These are phyloP conservation scores for Zaprionus taronus DNA, from an alignment of 1,140 invertebrate species.

Conservation along the genomic window DNA sequence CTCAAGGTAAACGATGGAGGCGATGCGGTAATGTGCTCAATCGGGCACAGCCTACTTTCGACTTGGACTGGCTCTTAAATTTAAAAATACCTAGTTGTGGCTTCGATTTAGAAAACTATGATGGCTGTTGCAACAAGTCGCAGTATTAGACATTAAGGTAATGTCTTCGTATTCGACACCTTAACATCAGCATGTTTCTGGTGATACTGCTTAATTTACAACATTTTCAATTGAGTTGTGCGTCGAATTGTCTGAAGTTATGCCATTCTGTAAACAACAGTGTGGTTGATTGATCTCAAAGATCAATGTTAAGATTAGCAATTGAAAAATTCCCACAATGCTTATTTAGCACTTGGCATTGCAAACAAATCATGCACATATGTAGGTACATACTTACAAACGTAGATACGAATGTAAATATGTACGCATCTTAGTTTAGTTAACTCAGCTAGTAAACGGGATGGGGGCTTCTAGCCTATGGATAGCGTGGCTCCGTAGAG, in stretches of 20 bases:
- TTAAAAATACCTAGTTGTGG: neutral
- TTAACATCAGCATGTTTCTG: neutral
- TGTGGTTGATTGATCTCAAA: constrained; percentile 50
- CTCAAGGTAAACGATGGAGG: constrained; percentile 4
- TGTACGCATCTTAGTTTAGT: neutral
- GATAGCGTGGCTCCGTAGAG: neutral
- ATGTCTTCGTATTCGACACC: constrained; percentile 22
- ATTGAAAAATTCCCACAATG: constrained; percentile 17
- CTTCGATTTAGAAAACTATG: neutral
- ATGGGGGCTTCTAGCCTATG: neutral
- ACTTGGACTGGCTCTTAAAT: too few species aligned
- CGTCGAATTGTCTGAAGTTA: constrained; percentile 27
- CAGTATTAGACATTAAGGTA: constrained; percentile 35
- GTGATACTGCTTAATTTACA: too few species aligned
- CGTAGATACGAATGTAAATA: neutral
- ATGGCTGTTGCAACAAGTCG: neutral
- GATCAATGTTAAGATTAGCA: constrained; percentile 59
- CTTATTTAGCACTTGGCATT: constrained; percentile 17
- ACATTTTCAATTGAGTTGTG: constrained; percentile 11
- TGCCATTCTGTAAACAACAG: constrained; percentile 13
- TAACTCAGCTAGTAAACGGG: neutral
- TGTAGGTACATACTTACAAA: neutral
- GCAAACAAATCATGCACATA: neutral
- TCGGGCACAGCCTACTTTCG: neutral
- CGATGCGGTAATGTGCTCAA: constrained; percentile 13